A percentile compares a stretch with the other conserved stretches of the same genome.
phyloP scores from a whole-genome alignment of 1,140 invertebrate species.

The Atta colombica region DNA sequence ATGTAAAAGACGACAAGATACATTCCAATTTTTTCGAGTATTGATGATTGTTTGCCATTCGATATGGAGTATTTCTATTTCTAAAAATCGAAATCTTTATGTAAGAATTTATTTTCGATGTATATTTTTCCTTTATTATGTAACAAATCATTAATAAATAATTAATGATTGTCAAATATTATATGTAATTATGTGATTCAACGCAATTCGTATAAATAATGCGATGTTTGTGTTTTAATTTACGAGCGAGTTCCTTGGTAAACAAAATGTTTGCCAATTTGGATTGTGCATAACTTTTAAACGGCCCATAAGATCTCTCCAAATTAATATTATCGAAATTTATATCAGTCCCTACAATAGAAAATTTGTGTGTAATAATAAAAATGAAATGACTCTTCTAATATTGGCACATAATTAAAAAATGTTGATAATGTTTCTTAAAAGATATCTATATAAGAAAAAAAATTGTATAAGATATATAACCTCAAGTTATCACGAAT shows the following conservation, averaged over 20 bases:
- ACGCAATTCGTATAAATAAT: neutral
- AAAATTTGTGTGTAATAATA: constrained; percentile 75
- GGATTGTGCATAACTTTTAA: constrained; percentile 89
- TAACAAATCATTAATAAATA: neutral
- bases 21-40: constrained; percentile 7
- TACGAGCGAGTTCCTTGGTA: constrained; percentile 88
- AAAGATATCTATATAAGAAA: too few relatives aligned
- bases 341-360: constrained; percentile 87
- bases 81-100: constrained; percentile 70
- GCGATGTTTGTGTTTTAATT: constrained; percentile 83
- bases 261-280: constrained; percentile 93
- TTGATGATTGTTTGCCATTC: neutral
- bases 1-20: constrained; percentile 14
- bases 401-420: too few relatives aligned
- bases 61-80: constrained; percentile 61
- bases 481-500: too few relatives aligned
- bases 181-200: neutral
- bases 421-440: too few relatives aligned
- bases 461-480: too few relatives aligned
- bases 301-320: constrained; percentile 82
- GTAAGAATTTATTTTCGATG: neutral
- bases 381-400: too few relatives aligned
- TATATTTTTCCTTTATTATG: neutral
- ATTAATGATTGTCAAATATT: neutral
- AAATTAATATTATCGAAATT: constrained; percentile 90